phyloP scores from a whole-genome alignment of 2,888 invertebrate species.

The Lasioglossum vierecki region DNA sequence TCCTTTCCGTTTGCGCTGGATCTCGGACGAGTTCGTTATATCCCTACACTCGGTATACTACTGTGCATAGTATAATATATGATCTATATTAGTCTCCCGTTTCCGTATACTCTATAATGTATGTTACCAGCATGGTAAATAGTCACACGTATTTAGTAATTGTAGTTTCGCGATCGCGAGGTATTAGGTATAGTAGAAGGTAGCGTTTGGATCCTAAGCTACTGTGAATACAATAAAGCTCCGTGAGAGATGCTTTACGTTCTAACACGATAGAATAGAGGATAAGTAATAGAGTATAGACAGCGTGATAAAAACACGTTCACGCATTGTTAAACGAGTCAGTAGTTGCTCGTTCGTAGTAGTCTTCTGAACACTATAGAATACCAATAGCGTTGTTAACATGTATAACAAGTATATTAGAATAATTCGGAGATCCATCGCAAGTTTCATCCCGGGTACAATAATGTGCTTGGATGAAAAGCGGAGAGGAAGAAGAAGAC shows the following conservation, averaged over 20 bases:
- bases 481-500: neutral
- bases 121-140: slow-evolving; percentile 1
- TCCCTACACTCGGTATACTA: neutral
- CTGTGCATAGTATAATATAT: neutral
- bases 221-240: slow-evolving; percentile 1
- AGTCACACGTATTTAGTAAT: neutral
- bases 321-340: neutral
- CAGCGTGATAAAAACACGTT: neutral
- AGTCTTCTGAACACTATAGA: neutral
- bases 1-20: neutral
- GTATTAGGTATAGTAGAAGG: neutral
- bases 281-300: neutral
- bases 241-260: neutral
- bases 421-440: neutral
- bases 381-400: neutral
- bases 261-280: neutral
- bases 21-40: neutral
- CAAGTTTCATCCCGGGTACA: neutral
- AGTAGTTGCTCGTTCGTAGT: slow-evolving; percentile 12
- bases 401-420: neutral
- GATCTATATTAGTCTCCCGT: neutral
- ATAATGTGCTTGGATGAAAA: neutral
- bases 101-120: neutral
- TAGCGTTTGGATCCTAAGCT: slow-evolving; percentile 18
- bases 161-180: neutral